These are phyloP conservation scores for Perccottus glenii DNA, from an alignment of 2,113 vertebrate species.

Conservation along the genomic window DNA sequence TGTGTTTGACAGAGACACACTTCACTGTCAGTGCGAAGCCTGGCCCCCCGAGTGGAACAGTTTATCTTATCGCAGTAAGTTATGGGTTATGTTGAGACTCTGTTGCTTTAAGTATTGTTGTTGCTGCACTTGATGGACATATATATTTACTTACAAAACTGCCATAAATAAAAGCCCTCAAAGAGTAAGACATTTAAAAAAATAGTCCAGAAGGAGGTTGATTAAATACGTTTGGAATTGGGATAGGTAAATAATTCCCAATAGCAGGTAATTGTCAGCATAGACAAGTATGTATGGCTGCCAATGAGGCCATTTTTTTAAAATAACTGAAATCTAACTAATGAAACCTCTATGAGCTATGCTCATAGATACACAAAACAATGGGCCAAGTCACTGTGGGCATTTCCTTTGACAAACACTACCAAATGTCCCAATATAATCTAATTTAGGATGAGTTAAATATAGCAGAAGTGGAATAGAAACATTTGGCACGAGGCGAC, in stretches of 20 bases:
- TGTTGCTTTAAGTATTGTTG: conserved; percentile 1
- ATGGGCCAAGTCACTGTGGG: background rate
- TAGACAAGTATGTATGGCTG: too few relatives aligned
- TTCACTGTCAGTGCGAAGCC: background rate
- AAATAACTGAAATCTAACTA: too few relatives aligned
- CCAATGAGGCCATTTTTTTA: too few relatives aligned
- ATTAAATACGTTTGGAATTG: too few relatives aligned
- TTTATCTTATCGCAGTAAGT: conserved; percentile 27
- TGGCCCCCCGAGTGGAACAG: background rate
- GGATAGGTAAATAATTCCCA: too few relatives aligned
- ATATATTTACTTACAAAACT: background rate
- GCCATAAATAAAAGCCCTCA: background rate
- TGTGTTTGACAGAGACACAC: conserved; percentile 1
- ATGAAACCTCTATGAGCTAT: background rate
- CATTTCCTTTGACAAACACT: conserved; percentile 10
- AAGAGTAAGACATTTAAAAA: background rate
- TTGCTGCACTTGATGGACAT: background rate
- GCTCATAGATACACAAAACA: background rate
- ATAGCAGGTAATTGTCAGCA: too few relatives aligned
- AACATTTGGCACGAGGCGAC: conserved; percentile 47
- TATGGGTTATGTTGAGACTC: background rate
- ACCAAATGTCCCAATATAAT: conserved; percentile 37
- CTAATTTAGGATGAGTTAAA: conserved; percentile 53
- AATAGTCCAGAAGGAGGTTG: background rate
- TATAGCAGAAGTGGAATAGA: conserved; percentile 48